Percentiles rank a stretch among this genome's conserved stretches.
phyloP scores from a whole-genome alignment of 2,888 invertebrate species.

The Sesamia inferens region DNA sequence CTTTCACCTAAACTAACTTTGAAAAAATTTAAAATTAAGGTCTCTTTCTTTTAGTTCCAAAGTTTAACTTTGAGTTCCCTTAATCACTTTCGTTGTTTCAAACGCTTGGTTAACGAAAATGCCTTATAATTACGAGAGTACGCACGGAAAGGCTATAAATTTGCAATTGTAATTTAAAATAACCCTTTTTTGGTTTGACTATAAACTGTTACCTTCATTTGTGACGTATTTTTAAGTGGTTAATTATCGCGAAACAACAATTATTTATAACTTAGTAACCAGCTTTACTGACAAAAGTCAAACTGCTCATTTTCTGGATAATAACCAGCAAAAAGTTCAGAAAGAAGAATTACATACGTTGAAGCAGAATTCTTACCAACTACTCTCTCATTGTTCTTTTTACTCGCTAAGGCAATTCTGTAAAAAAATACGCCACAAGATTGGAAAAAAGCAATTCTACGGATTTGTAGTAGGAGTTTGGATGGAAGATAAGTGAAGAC shows the following conservation, averaged over 20 bases:
- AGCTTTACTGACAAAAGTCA: background rate
- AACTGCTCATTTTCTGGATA: background rate
- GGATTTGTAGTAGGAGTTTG: constrained; percentile 35
- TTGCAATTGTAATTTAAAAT: too few relatives aligned
- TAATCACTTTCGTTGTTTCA: too few relatives aligned
- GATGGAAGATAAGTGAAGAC: constrained; percentile 26
- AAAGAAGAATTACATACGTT: background rate
- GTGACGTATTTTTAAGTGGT: too few relatives aligned
- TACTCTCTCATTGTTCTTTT: constrained; percentile 15
- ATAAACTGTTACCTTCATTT: too few relatives aligned
- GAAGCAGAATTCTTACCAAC: background rate
- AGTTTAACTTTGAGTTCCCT: too few relatives aligned
- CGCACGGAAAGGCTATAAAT: too few relatives aligned
- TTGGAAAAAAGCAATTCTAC: constrained; percentile 43
- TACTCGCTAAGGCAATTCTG: constrained; percentile 24
- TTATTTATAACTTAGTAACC: background rate
- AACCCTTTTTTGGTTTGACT: too few relatives aligned
- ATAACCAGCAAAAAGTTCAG: background rate
- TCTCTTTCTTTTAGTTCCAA: too few relatives aligned
- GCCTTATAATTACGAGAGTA: too few relatives aligned
- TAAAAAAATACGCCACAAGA: constrained; percentile 31
- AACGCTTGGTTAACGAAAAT: too few relatives aligned
- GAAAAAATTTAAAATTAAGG: background rate
- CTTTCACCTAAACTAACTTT: background rate
- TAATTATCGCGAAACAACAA: too few relatives aligned